Base-by-base conservation (phyloP, 2,888 invertebrate species). In the Cabera pusaria region DNA sequence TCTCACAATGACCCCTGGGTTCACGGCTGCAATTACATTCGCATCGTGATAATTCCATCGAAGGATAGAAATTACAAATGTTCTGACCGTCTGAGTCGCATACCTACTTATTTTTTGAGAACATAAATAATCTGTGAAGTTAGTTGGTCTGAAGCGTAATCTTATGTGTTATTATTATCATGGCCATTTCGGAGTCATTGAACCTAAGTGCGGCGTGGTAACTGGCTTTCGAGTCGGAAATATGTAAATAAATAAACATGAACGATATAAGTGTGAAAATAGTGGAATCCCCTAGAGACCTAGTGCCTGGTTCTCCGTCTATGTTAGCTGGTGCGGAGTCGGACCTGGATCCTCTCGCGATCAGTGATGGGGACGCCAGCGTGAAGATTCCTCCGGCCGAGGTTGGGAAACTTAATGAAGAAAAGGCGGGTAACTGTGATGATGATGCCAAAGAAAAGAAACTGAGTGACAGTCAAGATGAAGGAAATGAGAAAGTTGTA, bases 201-300 rank as follows among this genome's bases (percentile, higher is more conserved):
- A 81, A 81, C 78, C 67, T 74, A 56, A 52, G 58, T 68, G 72
- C 82, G 74, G 82, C 78, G 71, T 84, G 77, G 75, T 80, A 78
- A 80, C 74, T 76, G 80, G 72, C 69, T 76, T 70, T 72, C 69
- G 73, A 71, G 63, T 78, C 74, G 75, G 70, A 87, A 88, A 79
- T 84, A 88, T 88, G 87, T 87, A 85, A 86, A 86, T 87, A 85
- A 86, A 86, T 87, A 87, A 88, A 85, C 85, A 88, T 88, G 87
- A 87, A 87, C 76, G 86, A 86, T 84, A 79, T 79, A 79, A 82
- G 73, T 64, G 73, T 82, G 61, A 86, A 86, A 77, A 73, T 75
- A 77, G 79, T 75, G 66, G 86, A 84, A 73, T 75, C 82, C 67
- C 76, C 73, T 51, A 84, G 84, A 70, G 77, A 73, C 55, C 72